Base-by-base conservation (phyloP, 2,113 vertebrate genomes). In the Poecile atricapillus region DNA sequence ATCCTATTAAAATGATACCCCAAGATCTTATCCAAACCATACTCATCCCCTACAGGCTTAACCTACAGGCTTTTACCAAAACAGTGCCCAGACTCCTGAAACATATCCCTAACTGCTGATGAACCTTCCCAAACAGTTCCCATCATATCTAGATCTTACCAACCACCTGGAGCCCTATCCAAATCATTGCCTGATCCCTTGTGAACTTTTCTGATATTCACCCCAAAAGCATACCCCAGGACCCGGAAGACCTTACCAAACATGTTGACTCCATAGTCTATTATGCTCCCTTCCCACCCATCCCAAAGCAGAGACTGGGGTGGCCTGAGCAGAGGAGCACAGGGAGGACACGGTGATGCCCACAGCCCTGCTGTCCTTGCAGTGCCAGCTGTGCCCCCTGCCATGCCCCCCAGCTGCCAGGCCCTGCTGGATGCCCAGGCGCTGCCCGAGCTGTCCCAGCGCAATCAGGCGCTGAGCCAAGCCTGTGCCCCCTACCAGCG, bases 401-500 rank as follows among this genome's bases (percentile, higher is more conserved):
- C 96, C 21, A 22, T 97, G 37, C 98, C 98, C 84, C 98, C 98
- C 37, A 98, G 96, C 87, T 99, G 99, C 95, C 98, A 99, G 60
- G 75, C 89, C 43, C 97, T 99, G 83, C 70, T 95, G 73, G 97
- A 97, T 71, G 98, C 98, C 49, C 98, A 98, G 94, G 97, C 95
- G 3, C 73, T 98, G 69, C 86, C 96, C 2, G 97, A 97, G n/a
- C 97, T 98, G 90, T 79, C 96, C 8, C 98, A 98, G 91, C 97
- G 98, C 90, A 98, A 98, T 87, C 98, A 98, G 98, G 97, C 97
- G 1, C 97, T 99, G 92, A 99, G 99, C 95, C 98, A 98, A 94
- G 97, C 97, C 24, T 99, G 99, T 88, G 98, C 98, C 4, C 98
- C 98, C 94, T 99, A 99, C 93, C 98, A 97, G 78, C 97, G 37